A percentile compares a stretch with the other conserved stretches of the same genome.
These are phyloP conservation scores for Thryonomys swinderianus DNA, from an alignment of 2,113 vertebrate species.

Conservation along the genomic window DNA sequence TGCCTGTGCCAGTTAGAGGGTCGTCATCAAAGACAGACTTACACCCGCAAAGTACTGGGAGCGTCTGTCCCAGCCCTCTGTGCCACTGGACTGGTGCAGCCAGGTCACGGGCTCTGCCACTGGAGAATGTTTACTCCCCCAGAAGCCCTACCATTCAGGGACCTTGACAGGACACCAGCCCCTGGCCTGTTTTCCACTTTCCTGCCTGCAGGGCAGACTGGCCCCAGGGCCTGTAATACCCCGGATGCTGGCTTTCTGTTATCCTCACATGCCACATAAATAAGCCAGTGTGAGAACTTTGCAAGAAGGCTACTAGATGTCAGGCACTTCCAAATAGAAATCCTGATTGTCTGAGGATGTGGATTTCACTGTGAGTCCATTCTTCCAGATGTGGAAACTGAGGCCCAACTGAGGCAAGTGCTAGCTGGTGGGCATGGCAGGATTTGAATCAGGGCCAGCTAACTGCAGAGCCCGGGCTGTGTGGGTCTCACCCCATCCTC, in stretches of 20 bases:
- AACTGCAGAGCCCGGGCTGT: rapidly evolving
- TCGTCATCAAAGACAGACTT: not conserved
- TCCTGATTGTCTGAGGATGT: rapidly evolving
- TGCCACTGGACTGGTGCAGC: not conserved
- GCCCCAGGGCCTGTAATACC: not conserved
- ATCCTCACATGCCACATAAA: not conserved
- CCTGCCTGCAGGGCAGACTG: not conserved
- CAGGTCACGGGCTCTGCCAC: not conserved
- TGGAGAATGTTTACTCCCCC: not conserved
- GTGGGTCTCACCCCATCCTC: not conserved
- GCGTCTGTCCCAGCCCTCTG: not conserved
- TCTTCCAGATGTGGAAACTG: not conserved
- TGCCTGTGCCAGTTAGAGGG: not conserved
- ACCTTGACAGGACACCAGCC: not conserved
- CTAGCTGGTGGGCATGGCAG: not conserved
- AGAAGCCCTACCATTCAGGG: not conserved
- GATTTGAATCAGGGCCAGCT: not conserved
- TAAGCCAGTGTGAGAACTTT: not conserved
- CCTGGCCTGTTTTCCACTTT: not conserved
- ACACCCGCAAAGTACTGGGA: not conserved
- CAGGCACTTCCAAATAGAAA: not conserved
- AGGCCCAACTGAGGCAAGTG: not conserved
- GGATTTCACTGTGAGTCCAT: not conserved
- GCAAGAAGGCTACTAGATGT: not conserved
- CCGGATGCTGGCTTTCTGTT: not conserved